Percentiles rank a stretch among this genome's conserved stretches.
Conservation (phyloP, 2,797 vertebrate genomes). For the Gobio occitaniae region DNA sequence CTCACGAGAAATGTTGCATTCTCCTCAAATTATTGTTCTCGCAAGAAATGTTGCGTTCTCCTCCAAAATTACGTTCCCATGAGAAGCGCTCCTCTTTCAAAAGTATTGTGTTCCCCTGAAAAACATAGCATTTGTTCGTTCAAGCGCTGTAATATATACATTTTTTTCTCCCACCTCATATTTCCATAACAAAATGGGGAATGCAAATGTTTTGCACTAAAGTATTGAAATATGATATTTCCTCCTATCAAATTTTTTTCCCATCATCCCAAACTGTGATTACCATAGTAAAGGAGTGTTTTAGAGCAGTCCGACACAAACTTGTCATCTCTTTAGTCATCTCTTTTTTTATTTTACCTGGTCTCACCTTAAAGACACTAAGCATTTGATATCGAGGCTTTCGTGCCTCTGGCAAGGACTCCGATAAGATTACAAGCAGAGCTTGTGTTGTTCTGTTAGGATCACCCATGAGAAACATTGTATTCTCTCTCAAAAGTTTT, state of each 20-base stretch:
- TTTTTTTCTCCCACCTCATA: neutral
- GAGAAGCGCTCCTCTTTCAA: too few species aligned
- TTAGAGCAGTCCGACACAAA: neutral
- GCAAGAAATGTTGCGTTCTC: too few species aligned
- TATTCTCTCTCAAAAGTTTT: too few species aligned
- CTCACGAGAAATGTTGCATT: too few species aligned
- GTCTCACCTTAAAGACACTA: slow-evolving; percentile 32
- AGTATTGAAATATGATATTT: neutral
- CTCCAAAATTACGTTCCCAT: too few species aligned
- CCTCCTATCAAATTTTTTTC: neutral
- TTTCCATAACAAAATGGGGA: neutral
- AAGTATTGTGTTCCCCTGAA: too few species aligned
- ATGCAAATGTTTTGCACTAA: too few species aligned
- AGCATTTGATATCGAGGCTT: slow-evolving; percentile 11
- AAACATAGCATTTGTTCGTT: neutral
- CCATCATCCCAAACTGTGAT: neutral
- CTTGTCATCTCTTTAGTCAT: neutral
- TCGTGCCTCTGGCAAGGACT: slow-evolving; percentile 27
- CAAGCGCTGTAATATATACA: too few species aligned
- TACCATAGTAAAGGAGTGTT: neutral
- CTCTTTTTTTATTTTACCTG: neutral
- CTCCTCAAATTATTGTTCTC: too few species aligned
- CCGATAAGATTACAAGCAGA: slow-evolving; percentile 36
- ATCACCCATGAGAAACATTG: neutral
- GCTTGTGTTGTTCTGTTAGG: slow-evolving; percentile 32